phyloP scores from a whole-genome alignment of 1,140 invertebrate genomes.

The Drosophila oshimai region DNA sequence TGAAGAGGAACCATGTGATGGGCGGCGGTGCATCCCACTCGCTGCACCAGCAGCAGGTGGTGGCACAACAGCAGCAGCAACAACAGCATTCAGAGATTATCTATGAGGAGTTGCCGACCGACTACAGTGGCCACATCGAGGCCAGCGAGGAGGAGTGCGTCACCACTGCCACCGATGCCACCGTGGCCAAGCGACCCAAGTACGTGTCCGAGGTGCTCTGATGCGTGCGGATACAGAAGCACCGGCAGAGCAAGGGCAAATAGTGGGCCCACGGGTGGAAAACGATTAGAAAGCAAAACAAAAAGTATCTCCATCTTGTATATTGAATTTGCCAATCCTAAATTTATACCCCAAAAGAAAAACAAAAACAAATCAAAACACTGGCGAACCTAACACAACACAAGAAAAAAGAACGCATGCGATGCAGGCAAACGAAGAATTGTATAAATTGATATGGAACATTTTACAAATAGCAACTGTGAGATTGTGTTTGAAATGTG shows the following conservation, averaged over 20 bases:
- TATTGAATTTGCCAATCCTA: constrained; percentile 76
- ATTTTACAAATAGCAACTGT: constrained; percentile 59
- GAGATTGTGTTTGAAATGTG: constrained; percentile 63
- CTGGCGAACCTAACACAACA: neutral
- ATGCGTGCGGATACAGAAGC: constrained; percentile 77
- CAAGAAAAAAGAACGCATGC: constrained; percentile 10
- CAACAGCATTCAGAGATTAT: constrained; percentile 77
- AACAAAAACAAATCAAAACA: constrained; percentile 19
- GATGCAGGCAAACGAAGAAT: constrained; percentile 13
- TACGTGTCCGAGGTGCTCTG: constrained; percentile 80
- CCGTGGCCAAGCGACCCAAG: constrained; percentile 71
- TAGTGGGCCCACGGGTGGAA: constrained; percentile 37
- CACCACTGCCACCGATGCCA: constrained; percentile 46
- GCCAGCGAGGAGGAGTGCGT: constrained; percentile 70
- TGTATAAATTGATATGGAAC: constrained; percentile 49
- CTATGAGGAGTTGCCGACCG: constrained; percentile 77
- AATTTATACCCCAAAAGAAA: neutral
- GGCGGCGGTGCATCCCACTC: constrained; percentile 51
- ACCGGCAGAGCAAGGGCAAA: constrained; percentile 65
- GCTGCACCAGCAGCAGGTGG: constrained; percentile 63
- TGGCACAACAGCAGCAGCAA: constrained; percentile 51
- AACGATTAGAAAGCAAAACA: constrained; percentile 42
- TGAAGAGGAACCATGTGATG: constrained; percentile 77
- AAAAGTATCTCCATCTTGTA: constrained; percentile 79
- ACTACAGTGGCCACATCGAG: constrained; percentile 80